phyloP scores from a whole-genome alignment of 2,797 vertebrate species.

The Discoglossus pictus region DNA sequence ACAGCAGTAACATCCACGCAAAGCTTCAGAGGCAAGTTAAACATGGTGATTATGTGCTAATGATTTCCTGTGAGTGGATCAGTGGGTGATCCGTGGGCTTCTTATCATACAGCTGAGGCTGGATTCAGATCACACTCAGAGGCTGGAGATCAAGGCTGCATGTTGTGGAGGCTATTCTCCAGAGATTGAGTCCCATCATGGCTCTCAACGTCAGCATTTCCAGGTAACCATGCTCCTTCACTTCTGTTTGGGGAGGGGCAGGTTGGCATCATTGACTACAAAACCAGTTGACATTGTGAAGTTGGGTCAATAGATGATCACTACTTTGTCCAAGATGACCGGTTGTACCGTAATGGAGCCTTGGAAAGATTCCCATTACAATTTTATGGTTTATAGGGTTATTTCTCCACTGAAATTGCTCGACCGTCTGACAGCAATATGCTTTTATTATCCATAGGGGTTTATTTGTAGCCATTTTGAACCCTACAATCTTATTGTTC shows the following conservation, averaged over 20 bases:
- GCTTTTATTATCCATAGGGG: too few relatives aligned
- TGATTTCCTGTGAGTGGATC: constrained; percentile 22
- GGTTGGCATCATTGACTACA: too few relatives aligned
- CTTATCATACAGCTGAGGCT: constrained; percentile 16
- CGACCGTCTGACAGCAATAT: too few relatives aligned
- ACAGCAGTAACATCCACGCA: constrained; percentile 27
- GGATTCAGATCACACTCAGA: background rate
- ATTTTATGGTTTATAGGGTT: too few relatives aligned
- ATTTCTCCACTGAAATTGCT: too few relatives aligned
- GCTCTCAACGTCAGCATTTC: constrained; percentile 32
- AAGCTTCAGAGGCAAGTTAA: constrained; percentile 25
- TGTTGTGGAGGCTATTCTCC: background rate
- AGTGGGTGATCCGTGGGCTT: constrained; percentile 15
- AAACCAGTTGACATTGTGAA: too few relatives aligned
- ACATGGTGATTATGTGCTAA: constrained; percentile 43
- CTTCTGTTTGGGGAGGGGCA: background rate
- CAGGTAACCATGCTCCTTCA: constrained; percentile 25
- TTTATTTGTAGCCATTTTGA: too few relatives aligned
- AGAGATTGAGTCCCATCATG: constrained; percentile 22
- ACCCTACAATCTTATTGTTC: too few relatives aligned
- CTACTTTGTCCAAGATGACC: too few relatives aligned
- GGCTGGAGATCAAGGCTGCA: constrained; percentile 4
- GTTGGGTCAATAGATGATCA: too few relatives aligned
- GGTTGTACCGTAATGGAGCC: too few relatives aligned
- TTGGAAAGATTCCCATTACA: too few relatives aligned